phyloP scores from a whole-genome alignment of 2,797 vertebrate species.

The Pteropus rufus region DNA sequence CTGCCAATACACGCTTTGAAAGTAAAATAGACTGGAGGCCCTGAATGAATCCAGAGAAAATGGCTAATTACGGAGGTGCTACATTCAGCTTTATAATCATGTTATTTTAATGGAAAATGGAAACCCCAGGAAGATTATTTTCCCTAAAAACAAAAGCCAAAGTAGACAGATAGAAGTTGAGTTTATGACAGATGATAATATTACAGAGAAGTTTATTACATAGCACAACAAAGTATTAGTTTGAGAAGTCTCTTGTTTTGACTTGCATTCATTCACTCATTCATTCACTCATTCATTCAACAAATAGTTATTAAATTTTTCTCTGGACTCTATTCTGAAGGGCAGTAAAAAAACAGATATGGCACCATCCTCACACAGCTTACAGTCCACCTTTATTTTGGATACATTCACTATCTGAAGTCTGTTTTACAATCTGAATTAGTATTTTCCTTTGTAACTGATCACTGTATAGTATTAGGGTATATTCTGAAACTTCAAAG shows the following conservation, averaged over 20 bases:
- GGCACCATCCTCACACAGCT: fast-evolving
- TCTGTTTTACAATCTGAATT: not conserved
- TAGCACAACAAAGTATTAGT: not conserved
- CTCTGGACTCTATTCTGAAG: not conserved
- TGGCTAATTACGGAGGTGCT: constrained; percentile 9
- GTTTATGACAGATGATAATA: not conserved
- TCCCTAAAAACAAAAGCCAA: constrained; percentile 12
- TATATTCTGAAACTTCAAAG: not conserved
- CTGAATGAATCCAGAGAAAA: not conserved
- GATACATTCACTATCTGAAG: not conserved
- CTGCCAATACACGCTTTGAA: not conserved
- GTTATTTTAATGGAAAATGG: not conserved
- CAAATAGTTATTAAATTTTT: not conserved
- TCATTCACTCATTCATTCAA: not conserved
- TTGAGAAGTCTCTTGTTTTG: not conserved
- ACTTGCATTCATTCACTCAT: not conserved
- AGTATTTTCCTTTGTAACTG: not conserved
- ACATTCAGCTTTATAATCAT: not conserved
- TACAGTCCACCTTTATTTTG: not conserved
- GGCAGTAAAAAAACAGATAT: not conserved
- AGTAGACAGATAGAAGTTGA: not conserved
- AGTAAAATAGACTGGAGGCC: not conserved
- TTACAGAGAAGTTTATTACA: not conserved
- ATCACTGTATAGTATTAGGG: not conserved
- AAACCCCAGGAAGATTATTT: not conserved